These are phyloP conservation scores for Pedetes capensis DNA, from an alignment of 2,113 vertebrate genomes.

Conservation along the genomic window DNA sequence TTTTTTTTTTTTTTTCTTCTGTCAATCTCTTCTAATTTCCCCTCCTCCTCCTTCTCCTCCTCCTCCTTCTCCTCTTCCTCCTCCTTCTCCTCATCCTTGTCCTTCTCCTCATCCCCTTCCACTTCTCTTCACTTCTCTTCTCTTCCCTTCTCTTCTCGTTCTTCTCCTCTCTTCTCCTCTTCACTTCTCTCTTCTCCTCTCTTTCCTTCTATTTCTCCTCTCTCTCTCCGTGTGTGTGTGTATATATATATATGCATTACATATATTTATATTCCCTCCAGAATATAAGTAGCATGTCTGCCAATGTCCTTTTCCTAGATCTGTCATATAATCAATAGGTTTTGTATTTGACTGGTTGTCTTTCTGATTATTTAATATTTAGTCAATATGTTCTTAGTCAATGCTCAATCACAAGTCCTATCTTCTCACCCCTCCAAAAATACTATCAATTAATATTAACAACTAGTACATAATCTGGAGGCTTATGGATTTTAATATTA, in stretches of 20 bases:
- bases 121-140: accelerated
- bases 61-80: neutral
- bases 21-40: neutral
- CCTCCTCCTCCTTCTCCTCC: neutral
- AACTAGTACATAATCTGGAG: neutral
- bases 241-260: too few relatives aligned
- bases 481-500: neutral
- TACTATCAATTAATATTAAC: neutral
- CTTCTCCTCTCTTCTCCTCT: neutral
- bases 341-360: neutral
- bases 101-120: neutral
- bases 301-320: neutral
- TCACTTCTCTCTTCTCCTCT: neutral
- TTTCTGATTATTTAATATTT: neutral
- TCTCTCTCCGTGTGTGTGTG: too few relatives aligned
- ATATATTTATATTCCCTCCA: too few relatives aligned
- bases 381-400: neutral
- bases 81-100: neutral
- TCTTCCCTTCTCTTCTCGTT: neutral
- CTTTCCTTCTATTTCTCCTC: neutral
- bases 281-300: neutral
- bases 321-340: neutral
- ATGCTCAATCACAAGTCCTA: neutral
- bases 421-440: neutral
- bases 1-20: neutral